Base-by-base conservation (phyloP, 2,113 vertebrate species). In the Nycticebus coucang region DNA sequence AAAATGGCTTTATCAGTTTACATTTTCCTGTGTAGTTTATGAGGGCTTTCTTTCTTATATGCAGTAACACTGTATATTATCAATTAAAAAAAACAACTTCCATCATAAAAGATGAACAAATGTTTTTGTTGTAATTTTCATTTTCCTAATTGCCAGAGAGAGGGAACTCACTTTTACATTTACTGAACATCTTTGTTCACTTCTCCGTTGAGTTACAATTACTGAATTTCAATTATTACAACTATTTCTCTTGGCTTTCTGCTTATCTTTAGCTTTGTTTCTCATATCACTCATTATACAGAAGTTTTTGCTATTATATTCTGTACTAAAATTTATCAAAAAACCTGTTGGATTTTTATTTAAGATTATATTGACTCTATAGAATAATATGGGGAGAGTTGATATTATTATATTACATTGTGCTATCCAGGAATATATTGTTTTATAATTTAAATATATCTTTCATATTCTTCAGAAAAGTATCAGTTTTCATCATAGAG, bases 301-400 rank as follows among this genome's bases (percentile, higher is more conserved):
- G 55, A 87, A 50, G 18, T 57, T 28, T 75, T 95, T 81, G 64
- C 30, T 57, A 24, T 37, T 87, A 72, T 80, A 28, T 30, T 87
- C 72, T 80, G 28, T 30, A 82, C 17, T 81, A 91, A 94, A 92
- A 86, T 62, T 89, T 82, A 75, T 35, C n/a, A 90, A 89, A 90
- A 68, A 30, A 7, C 30, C 19, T 59, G 11, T 4, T 86, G 57
- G 19, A 35, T 12, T 92, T 95, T 88, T 62, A 11, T 92, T 59
- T 62, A 71, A 59, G 57, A 80, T 95, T 41, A 64, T 28, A 60
- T 4, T 28, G 62, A 82, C 35, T 86, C n/a, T 81, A n/a, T 0
- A 84, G 50, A 80, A 60, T 75, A 93, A 60, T 57, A 74, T 4
- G 7, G 5, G 41, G n/a, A 84, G 37, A 81, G 57, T 0, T 83